Base-by-base conservation (phyloP, 2,113 vertebrate species). In the Oncorhynchus clarkii region DNA sequence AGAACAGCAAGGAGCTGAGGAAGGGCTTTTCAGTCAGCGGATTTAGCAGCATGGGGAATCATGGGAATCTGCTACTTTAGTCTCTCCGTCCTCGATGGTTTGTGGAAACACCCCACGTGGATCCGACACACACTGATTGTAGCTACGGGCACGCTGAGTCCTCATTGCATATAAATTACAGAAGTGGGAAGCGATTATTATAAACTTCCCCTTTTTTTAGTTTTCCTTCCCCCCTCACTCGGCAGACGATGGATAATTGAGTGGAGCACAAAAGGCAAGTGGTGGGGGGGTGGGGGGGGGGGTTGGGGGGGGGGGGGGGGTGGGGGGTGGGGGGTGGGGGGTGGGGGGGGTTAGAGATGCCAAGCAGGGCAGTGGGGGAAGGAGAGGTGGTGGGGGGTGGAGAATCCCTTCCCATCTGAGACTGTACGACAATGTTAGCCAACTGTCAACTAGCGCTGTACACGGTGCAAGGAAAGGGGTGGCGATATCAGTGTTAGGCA, bases 221-320 rank as follows among this genome's bases (percentile, higher is more conserved):
- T 60, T 27, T 9, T 85, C 75, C 74, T 78, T 78, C 80, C 88
- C 85, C 51, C 51, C 51, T 54, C 75, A 62, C 90, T 94, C 86
- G 77, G 81, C 83, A 82, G 83, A 84, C 89, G 91, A 89, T 90
- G 82, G 80, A 89, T 95, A 95, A 96, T 94, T 93, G 93, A 90
- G 93, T 88, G 85, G 87, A 93, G 91, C 89, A 92, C 88, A 86
- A 91, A 90, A 91, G 91, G 85, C n/a, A 29, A 80, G 87, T 88
- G 82, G 79, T 73, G 81, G 79, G 84, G 57, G 71, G 71, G 70
- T 74, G 75, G 78, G 26, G 26, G 78, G n/a, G n/a, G 45, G 16
- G 49, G 24, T n/a, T 24, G 22, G 22, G 22, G 22, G 22, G 22
- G 0, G 78, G n/a, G 29, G 26, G 9, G 49, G 26, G 18, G 22